Evolutionary conservation across 2,888 invertebrate genomes (phyloP).

Genomic region (Ochlodes sylvanus): DNA sequence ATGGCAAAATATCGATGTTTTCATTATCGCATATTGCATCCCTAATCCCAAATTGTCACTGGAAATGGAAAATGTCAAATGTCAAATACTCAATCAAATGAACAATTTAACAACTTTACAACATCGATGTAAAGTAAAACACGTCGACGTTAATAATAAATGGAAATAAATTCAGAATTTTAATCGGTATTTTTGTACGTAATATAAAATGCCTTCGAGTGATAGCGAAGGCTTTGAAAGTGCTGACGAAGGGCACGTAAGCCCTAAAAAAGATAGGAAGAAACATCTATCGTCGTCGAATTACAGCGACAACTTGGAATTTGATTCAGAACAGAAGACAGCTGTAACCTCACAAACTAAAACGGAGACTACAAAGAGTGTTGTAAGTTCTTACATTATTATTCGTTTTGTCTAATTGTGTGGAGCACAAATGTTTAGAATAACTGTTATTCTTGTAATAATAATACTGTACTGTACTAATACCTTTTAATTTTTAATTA

Average conservation of each 20-base stretch:
- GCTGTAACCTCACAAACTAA: conserved; percentile 39
- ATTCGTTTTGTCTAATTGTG: too few species aligned
- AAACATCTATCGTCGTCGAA: conserved; percentile 73
- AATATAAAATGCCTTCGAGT: conserved; percentile 86
- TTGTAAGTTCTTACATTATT: conserved; percentile 7
- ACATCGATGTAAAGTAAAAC: conserved; percentile 11
- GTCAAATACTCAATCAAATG: too few species aligned
- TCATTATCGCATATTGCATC: too few species aligned
- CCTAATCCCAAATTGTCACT: too few species aligned
- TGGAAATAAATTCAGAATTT: background rate
- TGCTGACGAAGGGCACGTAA: conserved; percentile 88
- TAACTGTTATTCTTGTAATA: too few species aligned
- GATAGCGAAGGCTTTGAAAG: conserved; percentile 92
- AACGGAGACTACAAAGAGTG: conserved; percentile 44
- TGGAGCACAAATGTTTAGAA: too few species aligned
- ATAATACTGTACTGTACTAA: too few species aligned
- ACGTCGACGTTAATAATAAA: conserved; percentile 27
- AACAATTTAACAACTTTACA: conserved; percentile 25
- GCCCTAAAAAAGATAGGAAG: conserved; percentile 65
- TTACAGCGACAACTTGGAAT: conserved; percentile 70
- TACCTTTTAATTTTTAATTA: too few species aligned
- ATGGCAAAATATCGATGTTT: too few species aligned
- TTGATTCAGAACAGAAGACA: conserved; percentile 53
- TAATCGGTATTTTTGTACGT: background rate
- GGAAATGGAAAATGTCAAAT: background rate